These are phyloP conservation scores for Stigmatopora nigra DNA, from an alignment of 2,113 vertebrate species.

Conservation along the genomic window DNA sequence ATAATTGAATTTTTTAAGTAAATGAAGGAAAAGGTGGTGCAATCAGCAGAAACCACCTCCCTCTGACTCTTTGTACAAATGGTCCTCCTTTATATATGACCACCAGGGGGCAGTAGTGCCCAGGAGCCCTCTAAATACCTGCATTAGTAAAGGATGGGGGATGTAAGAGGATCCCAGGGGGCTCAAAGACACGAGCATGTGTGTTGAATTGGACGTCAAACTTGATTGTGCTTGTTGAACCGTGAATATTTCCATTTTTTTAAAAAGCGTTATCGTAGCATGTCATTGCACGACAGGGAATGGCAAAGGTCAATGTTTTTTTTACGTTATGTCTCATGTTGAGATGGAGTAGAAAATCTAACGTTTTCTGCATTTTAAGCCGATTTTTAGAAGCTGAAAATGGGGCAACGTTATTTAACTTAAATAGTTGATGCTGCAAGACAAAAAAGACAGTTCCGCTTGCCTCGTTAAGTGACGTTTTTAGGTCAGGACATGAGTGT, in stretches of 20 bases:
- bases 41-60: slow-evolving; percentile 56
- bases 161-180: slow-evolving; percentile 53
- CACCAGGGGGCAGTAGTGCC: slow-evolving; percentile 73
- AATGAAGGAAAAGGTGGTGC: slow-evolving; percentile 51
- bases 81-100: slow-evolving; percentile 16
- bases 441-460: not conserved
- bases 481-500: slow-evolving; percentile 22
- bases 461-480: slow-evolving; percentile 32
- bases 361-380: not conserved
- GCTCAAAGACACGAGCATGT: slow-evolving; percentile 23
- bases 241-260: slow-evolving; percentile 51
- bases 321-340: not conserved
- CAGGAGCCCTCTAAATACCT: slow-evolving; percentile 62
- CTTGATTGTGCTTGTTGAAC: slow-evolving; percentile 50
- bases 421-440: slow-evolving; percentile 4
- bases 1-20: not conserved
- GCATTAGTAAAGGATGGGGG: slow-evolving; percentile 56
- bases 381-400: not conserved
- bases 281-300: slow-evolving; percentile 37
- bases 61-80: slow-evolving; percentile 16
- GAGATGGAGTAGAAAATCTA: not conserved
- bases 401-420: not conserved
- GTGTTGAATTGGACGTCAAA: slow-evolving; percentile 28
- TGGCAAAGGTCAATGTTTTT: slow-evolving; percentile 30
- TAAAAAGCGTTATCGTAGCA: slow-evolving; percentile 17